Base-by-base conservation (phyloP, 2,888 invertebrate genomes). In the Neoitamus cyanurus region DNA sequence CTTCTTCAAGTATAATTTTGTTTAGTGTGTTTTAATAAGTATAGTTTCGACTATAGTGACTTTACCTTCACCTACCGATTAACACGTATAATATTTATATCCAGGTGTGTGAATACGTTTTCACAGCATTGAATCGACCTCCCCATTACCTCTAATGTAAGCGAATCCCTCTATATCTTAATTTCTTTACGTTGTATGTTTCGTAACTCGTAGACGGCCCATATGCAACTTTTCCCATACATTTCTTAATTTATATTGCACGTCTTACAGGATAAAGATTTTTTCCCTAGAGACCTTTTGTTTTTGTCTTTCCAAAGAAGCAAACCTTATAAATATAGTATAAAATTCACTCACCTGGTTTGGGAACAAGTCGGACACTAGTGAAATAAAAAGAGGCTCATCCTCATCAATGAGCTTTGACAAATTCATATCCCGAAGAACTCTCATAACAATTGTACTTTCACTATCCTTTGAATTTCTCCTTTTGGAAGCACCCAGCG, bases 371-470 rank as follows among this genome's bases (percentile, higher is more conserved):
- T 99, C 99, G 37, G 98, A 96, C 30, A 99, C 98, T 68, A 99
- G 92, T 0, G 98, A 98, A 92, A 98, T 97, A 90, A 99, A 99
- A n/a, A 99, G 93, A 0, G 99, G 98, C 89, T 99, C 99, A 90
- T 99, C 99, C 91, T 99, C 98, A 89, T 99, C 98, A 87, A 98
- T 98, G 80, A 99, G 92, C 91, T 99, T 99, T 3, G 98, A 98
- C 20, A 99, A 93, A 92, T 99, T 99, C 99, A 99, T 99, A 90
- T 99, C 98, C 87, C 98, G 93, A n/a, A 99, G 92, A 11, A 98
- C 98, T 88, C 98, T 93, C 98, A 99, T 99, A 13, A 99, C 98
- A 87, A 98, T 98, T 13, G 97, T 98, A 89, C 97, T 96, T 92
- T 99, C 99, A 68, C 96, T 95, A 91, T 99, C 98, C 91, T 97